Conservation (phyloP, 2,888 invertebrate genomes). For the Hirtodrosophila histrioides region DNA sequence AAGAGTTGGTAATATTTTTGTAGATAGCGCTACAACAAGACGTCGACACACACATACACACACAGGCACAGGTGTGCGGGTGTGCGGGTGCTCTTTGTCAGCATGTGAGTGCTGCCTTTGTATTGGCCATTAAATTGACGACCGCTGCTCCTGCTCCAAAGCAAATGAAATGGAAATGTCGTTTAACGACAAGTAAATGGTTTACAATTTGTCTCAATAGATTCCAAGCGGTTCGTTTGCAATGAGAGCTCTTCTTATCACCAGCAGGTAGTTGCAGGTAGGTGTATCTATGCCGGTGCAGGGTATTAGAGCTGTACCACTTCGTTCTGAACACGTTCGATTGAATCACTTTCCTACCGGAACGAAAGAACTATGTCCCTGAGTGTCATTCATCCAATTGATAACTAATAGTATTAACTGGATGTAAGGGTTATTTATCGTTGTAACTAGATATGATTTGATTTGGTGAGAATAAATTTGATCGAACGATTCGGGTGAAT, state of each 20-base stretch:
- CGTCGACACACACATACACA: conserved; percentile 8
- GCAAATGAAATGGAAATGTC: conserved; percentile 24
- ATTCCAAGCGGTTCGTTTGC: conserved; percentile 32
- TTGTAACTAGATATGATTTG: too few relatives aligned
- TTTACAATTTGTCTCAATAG: conserved; percentile 74
- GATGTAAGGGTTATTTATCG: too few relatives aligned
- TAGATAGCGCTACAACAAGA: conserved; percentile 47
- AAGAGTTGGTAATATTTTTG: conserved; percentile 68
- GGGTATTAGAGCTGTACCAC: too few relatives aligned
- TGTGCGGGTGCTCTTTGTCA: conserved; percentile 3
- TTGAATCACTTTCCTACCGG: too few relatives aligned
- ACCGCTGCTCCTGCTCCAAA: conserved; percentile 6
- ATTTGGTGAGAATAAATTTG: too few relatives aligned
- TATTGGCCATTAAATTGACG: conserved; percentile 67
- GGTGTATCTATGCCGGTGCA: conserved; percentile 9
- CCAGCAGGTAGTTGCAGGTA: conserved; percentile 48
- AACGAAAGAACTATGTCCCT: too few relatives aligned
- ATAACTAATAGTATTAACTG: too few relatives aligned
- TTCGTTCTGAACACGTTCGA: too few relatives aligned
- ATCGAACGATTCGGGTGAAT: too few relatives aligned
- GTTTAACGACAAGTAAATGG: conserved; percentile 23
- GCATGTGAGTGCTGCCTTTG: conserved; percentile 37
- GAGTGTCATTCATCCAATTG: too few relatives aligned
- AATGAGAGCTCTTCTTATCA: conserved; percentile 57
- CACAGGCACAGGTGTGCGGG: neutral